These are phyloP conservation scores for Melanotaenia pygmaea DNA, from an alignment of 2,797 vertebrate species.

Conservation along the genomic window DNA sequence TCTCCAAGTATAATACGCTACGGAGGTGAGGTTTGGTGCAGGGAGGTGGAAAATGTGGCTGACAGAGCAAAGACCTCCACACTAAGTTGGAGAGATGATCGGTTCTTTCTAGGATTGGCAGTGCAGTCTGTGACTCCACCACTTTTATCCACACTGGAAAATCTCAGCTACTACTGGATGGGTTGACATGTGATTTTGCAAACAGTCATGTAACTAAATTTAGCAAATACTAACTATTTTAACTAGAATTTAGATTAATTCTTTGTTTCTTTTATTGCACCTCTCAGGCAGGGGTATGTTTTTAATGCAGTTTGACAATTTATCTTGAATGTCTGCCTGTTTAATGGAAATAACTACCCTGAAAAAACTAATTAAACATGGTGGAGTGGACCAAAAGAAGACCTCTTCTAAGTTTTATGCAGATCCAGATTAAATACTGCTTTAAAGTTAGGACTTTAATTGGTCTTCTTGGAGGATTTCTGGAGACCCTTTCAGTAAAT, in stretches of 20 bases:
- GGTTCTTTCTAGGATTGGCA: constrained; percentile 7
- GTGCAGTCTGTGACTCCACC: not conserved
- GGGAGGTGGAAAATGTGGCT: constrained; percentile 16
- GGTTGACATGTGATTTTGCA: not conserved
- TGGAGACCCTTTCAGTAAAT: too few relatives aligned
- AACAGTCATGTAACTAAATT: too few relatives aligned
- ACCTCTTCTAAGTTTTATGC: too few relatives aligned
- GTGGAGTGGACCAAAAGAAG: not conserved
- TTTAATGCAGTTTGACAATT: not conserved
- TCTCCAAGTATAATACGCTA: constrained; percentile 29
- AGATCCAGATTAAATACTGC: not conserved
- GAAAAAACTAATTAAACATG: not conserved
- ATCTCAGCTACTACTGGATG: not conserved
- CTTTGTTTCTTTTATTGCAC: too few relatives aligned
- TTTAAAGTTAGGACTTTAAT: too few relatives aligned
- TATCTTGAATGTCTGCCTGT: not conserved
- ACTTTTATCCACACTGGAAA: constrained; percentile 7
- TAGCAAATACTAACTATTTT: too few relatives aligned
- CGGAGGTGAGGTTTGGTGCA: constrained; percentile 11
- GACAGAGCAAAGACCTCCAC: constrained; percentile 14
- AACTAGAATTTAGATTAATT: not conserved
- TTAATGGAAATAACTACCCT: not conserved
- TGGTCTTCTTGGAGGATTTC: too few relatives aligned
- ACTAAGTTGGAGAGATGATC: constrained; percentile 12
- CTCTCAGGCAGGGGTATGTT: not conserved